phyloP scores from a whole-genome alignment of 2,113 vertebrate genomes.

The Mustela lutreola region DNA sequence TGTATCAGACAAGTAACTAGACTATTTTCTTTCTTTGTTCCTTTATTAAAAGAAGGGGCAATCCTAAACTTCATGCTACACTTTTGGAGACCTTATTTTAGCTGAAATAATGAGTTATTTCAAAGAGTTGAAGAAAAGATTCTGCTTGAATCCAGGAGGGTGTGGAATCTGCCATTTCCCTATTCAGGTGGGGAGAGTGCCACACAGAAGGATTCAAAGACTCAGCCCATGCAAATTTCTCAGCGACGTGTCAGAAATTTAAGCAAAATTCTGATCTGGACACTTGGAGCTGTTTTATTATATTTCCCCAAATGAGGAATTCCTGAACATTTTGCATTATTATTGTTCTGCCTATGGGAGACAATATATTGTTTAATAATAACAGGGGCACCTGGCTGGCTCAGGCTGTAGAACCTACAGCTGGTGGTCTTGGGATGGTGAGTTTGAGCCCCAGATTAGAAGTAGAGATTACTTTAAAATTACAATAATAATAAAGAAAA shows the following conservation, averaged over 20 bases:
- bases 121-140: background rate
- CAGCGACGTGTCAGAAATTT: background rate
- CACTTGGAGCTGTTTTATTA: background rate
- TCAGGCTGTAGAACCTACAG: background rate
- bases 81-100: background rate
- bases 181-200: background rate
- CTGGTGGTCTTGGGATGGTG: background rate
- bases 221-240: background rate
- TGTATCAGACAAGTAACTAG: background rate
- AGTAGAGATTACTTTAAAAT: background rate
- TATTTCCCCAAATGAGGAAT: background rate
- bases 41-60: background rate
- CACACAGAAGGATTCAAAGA: background rate
- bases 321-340: background rate
- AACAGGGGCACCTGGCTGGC: background rate
- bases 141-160: background rate
- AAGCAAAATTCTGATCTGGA: background rate
- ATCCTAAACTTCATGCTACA: background rate
- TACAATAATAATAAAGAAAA: background rate
- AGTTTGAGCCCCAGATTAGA: background rate
- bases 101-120: conserved; percentile 3
- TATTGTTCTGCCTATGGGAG: background rate
- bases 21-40: background rate
- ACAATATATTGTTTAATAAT: background rate
- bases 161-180: background rate